A percentile compares a stretch with the other conserved stretches of the same genome.
Evolutionary conservation across 2,113 vertebrate species (phyloP).

Genomic region (Colossoma macropomum): DNA sequence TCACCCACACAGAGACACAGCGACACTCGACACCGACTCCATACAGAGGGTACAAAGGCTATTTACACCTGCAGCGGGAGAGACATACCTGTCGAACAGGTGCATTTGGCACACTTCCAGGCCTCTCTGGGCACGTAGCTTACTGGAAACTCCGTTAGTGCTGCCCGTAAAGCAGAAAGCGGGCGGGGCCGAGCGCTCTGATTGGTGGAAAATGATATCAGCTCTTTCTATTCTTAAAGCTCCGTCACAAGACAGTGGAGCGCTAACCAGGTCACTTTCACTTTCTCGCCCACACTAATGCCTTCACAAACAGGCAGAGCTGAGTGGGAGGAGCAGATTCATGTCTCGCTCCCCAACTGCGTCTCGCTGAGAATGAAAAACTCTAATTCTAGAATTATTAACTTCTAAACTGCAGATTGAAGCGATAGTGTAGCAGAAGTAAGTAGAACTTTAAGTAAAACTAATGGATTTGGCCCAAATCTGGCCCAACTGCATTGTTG

Average conservation of each 20-base stretch:
- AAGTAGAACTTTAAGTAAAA: too few species aligned
- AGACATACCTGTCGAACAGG: constrained; percentile 52
- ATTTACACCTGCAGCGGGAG: constrained; percentile 36
- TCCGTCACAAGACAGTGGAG: constrained; percentile 18
- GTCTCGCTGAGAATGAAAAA: too few species aligned
- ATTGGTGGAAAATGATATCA: constrained; percentile 40
- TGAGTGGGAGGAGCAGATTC: not conserved
- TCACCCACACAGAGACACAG: not conserved
- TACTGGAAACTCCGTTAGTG: constrained; percentile 49
- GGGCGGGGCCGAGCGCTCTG: constrained; percentile 19
- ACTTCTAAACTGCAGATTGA: too few species aligned
- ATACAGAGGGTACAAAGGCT: constrained; percentile 31
- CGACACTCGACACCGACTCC: constrained; percentile 1
- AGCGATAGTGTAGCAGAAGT: too few species aligned
- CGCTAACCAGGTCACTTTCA: constrained; percentile 36
- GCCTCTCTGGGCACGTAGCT: constrained; percentile 28
- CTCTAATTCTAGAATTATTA: too few species aligned
- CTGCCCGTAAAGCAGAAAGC: constrained; percentile 41
- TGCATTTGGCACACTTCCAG: constrained; percentile 48
- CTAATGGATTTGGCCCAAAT: too few species aligned
- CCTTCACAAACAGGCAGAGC: not conserved
- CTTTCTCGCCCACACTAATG: not conserved
- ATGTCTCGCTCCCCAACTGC: constrained; percentile 5
- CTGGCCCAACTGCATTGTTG: too few species aligned
- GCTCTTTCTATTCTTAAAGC: not conserved